Conservation (phyloP, 2,888 invertebrate genomes). For the Pristionchus arcanus region DNA sequence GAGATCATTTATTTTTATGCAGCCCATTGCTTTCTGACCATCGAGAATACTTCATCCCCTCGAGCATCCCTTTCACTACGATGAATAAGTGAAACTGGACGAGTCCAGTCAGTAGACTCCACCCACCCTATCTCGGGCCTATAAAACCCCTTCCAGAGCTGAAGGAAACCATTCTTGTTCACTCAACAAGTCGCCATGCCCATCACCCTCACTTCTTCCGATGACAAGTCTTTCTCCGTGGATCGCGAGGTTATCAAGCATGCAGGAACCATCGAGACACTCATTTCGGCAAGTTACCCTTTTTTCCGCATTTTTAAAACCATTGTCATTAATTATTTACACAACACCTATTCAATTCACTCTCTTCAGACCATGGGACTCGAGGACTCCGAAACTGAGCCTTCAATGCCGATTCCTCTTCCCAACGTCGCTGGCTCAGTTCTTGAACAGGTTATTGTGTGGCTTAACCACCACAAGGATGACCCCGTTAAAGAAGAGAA, state of each 20-base stretch:
- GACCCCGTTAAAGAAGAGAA: not conserved
- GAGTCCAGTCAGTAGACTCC: no score
- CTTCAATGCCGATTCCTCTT: not conserved
- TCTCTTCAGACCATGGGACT: not conserved
- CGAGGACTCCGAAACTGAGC: not conserved
- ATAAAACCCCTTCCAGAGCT: no score
- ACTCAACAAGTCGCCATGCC: not conserved
- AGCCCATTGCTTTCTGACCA: no score
- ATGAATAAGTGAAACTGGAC: no score
- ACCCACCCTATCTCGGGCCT: no score
- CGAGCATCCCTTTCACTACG: no score
- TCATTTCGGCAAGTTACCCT: not conserved
- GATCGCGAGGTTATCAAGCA: not conserved
- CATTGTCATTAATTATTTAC: no score
- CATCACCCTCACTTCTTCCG: not conserved
- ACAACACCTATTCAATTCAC: no score
- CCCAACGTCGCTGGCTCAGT: not conserved
- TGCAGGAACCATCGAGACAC: not conserved
- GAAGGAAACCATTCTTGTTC: no score
- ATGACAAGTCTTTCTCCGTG: not conserved
- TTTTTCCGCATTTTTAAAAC: no score
- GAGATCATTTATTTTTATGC: no score
- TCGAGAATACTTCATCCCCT: no score
- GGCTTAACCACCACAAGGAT: not conserved
- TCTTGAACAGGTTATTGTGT: not conserved